phyloP scores from a whole-genome alignment of 2,888 invertebrate genomes.

The Druceiella hillmani region DNA sequence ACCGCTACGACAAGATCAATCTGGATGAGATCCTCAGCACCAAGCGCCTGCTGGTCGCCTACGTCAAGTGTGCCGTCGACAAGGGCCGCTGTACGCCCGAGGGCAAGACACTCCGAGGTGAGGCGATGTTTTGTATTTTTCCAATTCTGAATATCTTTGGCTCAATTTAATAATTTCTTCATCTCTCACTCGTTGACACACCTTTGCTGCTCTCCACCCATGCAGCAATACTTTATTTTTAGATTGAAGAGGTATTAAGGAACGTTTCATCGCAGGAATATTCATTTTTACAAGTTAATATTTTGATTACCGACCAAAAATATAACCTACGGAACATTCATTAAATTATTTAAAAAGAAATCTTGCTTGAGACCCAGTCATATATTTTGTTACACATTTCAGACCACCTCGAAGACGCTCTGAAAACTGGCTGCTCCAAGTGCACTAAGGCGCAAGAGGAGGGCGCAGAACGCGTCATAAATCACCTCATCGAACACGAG shows the following conservation, averaged over 20 bases:
- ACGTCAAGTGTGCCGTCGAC: slow-evolving; percentile 60
- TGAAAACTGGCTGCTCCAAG: slow-evolving; percentile 59
- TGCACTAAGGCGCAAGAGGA: slow-evolving; percentile 61
- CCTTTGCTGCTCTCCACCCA: too few species aligned
- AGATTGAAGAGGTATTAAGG: too few species aligned
- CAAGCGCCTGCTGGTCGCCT: slow-evolving; percentile 58
- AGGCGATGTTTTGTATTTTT: slow-evolving; percentile 25
- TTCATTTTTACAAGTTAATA: too few species aligned
- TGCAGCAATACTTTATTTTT: too few species aligned
- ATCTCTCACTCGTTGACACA: too few species aligned
- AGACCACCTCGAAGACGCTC: slow-evolving; percentile 62
- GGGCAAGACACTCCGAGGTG: slow-evolving; percentile 64
- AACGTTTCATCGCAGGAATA: too few species aligned
- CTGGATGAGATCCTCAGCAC: slow-evolving; percentile 60
- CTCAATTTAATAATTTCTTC: too few species aligned
- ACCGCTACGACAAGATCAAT: slow-evolving; percentile 65
- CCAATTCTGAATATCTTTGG: slow-evolving; percentile 3
- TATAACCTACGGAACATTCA: too few species aligned
- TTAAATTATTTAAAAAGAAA: too few species aligned
- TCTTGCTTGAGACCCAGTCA: too few species aligned
- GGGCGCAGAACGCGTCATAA: slow-evolving; percentile 60
- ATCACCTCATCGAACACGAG: slow-evolving; percentile 60
- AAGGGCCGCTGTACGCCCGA: slow-evolving; percentile 62
- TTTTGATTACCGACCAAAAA: too few species aligned
- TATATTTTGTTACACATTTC: slow-evolving; percentile 28